Base-by-base conservation (phyloP, 2,797 vertebrate species). In the Muscicapa striata region DNA sequence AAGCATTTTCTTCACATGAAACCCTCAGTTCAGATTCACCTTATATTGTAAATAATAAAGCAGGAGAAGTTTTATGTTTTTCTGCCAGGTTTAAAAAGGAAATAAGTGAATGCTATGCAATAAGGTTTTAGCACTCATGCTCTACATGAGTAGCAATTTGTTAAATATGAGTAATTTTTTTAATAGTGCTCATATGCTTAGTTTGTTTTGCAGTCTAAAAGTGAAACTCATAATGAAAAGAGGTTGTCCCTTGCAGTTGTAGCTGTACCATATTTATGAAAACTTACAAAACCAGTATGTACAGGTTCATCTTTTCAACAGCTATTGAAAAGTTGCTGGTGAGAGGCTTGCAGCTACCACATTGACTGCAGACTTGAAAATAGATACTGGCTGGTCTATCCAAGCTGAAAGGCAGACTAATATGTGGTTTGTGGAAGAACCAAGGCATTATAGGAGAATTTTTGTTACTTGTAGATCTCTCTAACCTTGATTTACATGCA, bases 41-140 rank as follows among this genome's bases (percentile, higher is more conserved):
- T 87, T 75, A 66, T 30, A 58, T 13, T 76, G n/a, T 79, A 81
- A 94, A 81, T 76, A 62, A 62, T 87, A 83, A 85, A 91, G 29
- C 49, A 86, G 87, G 38, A 93, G 9, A 67, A 95, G 89, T 90
- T 86, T 85, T 54, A 55, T 9, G 82, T 15, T 86, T 76, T 64
- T 59, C 43, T 93, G 76, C 48, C 46, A 62, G 18, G 40, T 91
- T 77, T 52, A 15, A 77, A 68, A 21, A 51, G 45, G 51, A 63
- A 61, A 61, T 23, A 6, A 21, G 27, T 40, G 40, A 72, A 40
- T 41, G 41, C 36, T 72, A 4, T 76, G 40, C 41, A 67, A 24
- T 78, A 52, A 52, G 46, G 5, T 80, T 89, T 94, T 64, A 81
- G 24, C 20, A 66, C 32, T 7, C 78, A 1, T 26, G 4, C 75